phyloP scores from a whole-genome alignment of 2,888 invertebrate species.

The Cecidostiba fungosa region DNA sequence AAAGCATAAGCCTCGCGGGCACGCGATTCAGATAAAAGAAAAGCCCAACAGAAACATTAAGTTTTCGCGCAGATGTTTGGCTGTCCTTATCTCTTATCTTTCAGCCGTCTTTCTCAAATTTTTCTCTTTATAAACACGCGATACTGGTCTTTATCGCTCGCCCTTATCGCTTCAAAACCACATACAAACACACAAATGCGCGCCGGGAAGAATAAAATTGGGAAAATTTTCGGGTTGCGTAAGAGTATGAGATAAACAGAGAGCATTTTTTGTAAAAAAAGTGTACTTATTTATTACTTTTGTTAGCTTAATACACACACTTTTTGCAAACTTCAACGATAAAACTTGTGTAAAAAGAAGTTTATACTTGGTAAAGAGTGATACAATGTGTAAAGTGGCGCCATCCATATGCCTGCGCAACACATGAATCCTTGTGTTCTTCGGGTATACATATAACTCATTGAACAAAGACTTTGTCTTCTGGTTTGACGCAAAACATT shows the following conservation, averaged over 20 bases:
- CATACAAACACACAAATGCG: background rate
- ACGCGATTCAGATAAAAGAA: background rate
- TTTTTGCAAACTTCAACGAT: constrained; percentile 59
- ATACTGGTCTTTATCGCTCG: constrained; percentile 44
- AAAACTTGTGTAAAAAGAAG: constrained; percentile 51
- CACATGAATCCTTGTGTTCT: constrained; percentile 15
- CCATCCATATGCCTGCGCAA: constrained; percentile 42
- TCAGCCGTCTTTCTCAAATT: background rate
- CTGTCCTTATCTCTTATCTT: constrained; percentile 34
- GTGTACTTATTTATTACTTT: constrained; percentile 51
- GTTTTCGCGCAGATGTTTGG: constrained; percentile 38
- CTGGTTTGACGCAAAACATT: constrained; percentile 34
- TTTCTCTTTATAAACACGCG: constrained; percentile 36
- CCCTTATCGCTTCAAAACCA: constrained; percentile 37
- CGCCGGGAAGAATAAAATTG: constrained; percentile 23
- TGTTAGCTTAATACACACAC: constrained; percentile 44
- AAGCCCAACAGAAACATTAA: background rate
- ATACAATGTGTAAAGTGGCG: constrained; percentile 44
- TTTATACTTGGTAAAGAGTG: constrained; percentile 21
- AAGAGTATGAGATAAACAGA: background rate
- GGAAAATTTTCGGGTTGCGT: constrained; percentile 16
- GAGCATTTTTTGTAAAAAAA: constrained; percentile 9
- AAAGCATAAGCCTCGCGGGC: too few species aligned
- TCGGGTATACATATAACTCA: background rate
- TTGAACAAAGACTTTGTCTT: constrained; percentile 34